Conservation (phyloP, 2,888 invertebrate species). For the Hypolimnas misippus region DNA sequence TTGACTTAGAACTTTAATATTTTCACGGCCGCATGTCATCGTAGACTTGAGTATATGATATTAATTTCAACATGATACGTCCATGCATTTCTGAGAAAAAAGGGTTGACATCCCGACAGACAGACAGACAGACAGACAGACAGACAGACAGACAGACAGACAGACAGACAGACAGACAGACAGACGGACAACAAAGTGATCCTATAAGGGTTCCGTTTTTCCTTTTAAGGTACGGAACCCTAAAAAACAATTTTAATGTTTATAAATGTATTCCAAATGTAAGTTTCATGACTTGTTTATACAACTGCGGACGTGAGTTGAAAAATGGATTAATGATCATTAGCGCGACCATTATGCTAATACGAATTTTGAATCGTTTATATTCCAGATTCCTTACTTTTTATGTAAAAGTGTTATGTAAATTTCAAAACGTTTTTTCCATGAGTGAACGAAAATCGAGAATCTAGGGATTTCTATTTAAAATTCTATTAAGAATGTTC, state of each 20-base stretch:
- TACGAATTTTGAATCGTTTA: slow-evolving; percentile 20
- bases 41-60: no score
- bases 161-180: no score
- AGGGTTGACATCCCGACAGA: no score
- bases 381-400: slow-evolving; percentile 9
- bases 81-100: no score
- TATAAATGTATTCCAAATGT: slow-evolving; percentile 30
- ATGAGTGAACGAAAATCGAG: not conserved
- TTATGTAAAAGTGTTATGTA: not conserved
- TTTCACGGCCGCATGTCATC: no score
- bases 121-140: no score
- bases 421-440: not conserved
- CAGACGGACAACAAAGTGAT: no score
- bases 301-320: slow-evolving; percentile 23
- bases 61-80: no score
- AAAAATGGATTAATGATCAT: slow-evolving; percentile 33
- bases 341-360: slow-evolving; percentile 28
- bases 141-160: no score
- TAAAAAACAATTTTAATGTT: slow-evolving; percentile 1
- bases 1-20: no score
- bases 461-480: not conserved
- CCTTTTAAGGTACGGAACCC: no score
- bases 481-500: not conserved
- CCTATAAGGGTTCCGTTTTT: no score
- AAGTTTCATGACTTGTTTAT: slow-evolving; percentile 37